These are phyloP conservation scores for Eristalis arbustorum DNA, from an alignment of 2,888 invertebrate genomes.

Conservation along the genomic window DNA sequence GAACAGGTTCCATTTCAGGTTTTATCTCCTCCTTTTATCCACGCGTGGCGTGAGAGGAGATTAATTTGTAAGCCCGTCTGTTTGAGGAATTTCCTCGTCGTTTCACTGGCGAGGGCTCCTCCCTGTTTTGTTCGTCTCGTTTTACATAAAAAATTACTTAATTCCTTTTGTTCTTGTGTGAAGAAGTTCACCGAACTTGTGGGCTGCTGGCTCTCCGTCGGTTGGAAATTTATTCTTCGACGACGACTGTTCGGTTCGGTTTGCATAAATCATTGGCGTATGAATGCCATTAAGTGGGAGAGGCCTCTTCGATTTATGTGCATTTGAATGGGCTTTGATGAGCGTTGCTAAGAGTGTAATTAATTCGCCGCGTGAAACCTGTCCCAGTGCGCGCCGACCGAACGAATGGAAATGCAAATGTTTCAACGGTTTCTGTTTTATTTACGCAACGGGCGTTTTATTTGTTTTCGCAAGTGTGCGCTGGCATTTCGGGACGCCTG, in stretches of 20 bases:
- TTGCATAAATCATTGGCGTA: conserved; percentile 54
- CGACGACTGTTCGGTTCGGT: conserved; percentile 41
- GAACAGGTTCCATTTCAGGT: conserved; percentile 21
- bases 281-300: conserved; percentile 42
- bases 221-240: conserved; percentile 35
- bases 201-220: neutral
- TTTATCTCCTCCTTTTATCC: neutral
- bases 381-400: neutral
- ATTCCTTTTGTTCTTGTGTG: conserved; percentile 1
- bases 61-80: conserved; percentile 31
- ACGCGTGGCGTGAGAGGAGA: conserved; percentile 6
- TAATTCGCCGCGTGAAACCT: conserved; percentile 1
- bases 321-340: conserved; percentile 51
- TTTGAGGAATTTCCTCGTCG: neutral
- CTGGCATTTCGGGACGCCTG: neutral
- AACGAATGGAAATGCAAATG: neutral
- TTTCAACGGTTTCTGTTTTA: neutral
- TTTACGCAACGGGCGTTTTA: neutral
- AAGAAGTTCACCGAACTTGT: conserved; percentile 18
- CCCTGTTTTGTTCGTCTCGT: too few species aligned
- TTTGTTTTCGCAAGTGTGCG: neutral
- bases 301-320: conserved; percentile 41
- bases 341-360: conserved; percentile 15
- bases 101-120: neutral
- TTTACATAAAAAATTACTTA: conserved; percentile 20